Base-by-base conservation (phyloP, 2,888 invertebrate species). In the Apodemia hepburni region DNA sequence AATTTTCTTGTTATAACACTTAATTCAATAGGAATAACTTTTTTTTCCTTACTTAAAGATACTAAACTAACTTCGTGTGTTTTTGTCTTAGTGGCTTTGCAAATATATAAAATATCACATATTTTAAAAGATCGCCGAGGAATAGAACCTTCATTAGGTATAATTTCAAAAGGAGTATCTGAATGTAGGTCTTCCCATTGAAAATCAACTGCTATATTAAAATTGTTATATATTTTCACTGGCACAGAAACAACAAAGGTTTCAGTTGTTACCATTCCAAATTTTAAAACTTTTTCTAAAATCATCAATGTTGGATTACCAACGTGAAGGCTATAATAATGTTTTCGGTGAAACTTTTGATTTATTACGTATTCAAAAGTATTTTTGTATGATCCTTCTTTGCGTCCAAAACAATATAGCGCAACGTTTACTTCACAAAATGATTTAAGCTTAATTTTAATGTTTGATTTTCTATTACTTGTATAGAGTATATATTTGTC, bases 201-300 rank as follows among this genome's bases (percentile, higher is more conserved):
- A 70, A 82, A 89, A 33, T 78, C 65, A 15, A 87, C 76, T 35
- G 77, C 67, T 57, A 84, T 73, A 70, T 91, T 89, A 67, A 81
- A 91, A 60, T 79, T 27, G 70, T 91, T 91, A 63, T 75, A 73
- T 68, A 91, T 82, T 74, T 73, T 79, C 57, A 90, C 67, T 1
- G 87, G 84, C 4, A 85, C 83, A 6, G 85, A 84, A n/a, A 81
- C 82, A 3, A 87, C 65, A 68, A 87, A 90, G 68, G 71, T 75
- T 69, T 91, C 91, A 59, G 76, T 78, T 17, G 85, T 84, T 9
- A 84, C 82, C 90, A 90, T 90, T n/a, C 91, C 91, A 71, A 90
- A 90, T 67, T 87, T 91, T 54, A 89, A 71, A 64, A 58, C 69
- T 69, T 77, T 83, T 3, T 90, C 89, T 64, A 70, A 70, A 64